Percentiles rank a stretch among this genome's conserved stretches.
phyloP scores from a whole-genome alignment of 2,113 vertebrate genomes.

The Ophthalmolycus amberensis region DNA sequence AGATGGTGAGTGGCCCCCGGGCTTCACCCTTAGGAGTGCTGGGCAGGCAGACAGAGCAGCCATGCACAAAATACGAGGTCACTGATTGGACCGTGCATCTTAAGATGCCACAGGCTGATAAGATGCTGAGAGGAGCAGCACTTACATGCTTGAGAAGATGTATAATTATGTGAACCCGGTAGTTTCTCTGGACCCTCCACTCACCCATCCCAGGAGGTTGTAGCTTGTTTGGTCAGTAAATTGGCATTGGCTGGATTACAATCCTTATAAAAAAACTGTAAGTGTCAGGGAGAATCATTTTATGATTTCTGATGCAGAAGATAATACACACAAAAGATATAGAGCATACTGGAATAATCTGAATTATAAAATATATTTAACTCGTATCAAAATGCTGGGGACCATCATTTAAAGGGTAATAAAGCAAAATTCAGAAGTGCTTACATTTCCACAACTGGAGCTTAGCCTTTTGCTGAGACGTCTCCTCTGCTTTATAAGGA shows the following conservation, averaged over 20 bases:
- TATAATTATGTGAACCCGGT: conserved; percentile 50
- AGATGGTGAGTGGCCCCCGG: conserved; percentile 71
- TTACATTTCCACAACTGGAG: conserved; percentile 48
- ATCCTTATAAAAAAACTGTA: not conserved
- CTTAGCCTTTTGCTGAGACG: conserved; percentile 59
- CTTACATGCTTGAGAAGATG: conserved; percentile 58
- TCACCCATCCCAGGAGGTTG: not conserved
- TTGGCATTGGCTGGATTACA: not conserved
- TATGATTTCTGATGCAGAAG: not conserved
- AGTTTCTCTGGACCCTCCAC: conserved; percentile 27
- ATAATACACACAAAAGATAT: not conserved
- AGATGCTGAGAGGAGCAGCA: conserved; percentile 51
- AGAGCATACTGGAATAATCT: not conserved
- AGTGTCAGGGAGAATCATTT: not conserved
- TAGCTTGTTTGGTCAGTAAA: conserved; percentile 26
- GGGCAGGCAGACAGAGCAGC: conserved; percentile 59
- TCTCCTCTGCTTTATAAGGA: conserved; percentile 72
- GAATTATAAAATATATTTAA: not conserved
- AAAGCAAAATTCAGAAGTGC: conserved; percentile 56
- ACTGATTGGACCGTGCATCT: conserved; percentile 56
- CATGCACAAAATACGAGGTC: conserved; percentile 70
- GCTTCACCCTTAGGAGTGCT: conserved; percentile 44
- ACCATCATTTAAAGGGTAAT: conserved; percentile 36
- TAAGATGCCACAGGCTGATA: conserved; percentile 56
- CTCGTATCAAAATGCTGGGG: not conserved